Evolutionary conservation across 2,888 invertebrate species (phyloP), one percentile per base, ranked within the genome.

Genomic region (Drosophila maculinotata): DNA sequence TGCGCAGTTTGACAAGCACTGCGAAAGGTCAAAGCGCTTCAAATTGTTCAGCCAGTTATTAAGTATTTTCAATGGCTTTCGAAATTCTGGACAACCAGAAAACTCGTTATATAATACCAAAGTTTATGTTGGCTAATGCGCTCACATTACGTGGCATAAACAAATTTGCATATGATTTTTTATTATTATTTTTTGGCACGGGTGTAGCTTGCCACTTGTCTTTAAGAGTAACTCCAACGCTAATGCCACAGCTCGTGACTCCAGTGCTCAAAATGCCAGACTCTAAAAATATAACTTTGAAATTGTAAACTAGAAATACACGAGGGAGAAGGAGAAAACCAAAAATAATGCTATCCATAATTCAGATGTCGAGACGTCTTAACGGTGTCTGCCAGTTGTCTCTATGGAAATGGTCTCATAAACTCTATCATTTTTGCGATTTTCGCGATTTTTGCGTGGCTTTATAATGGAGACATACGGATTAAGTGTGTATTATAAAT

Each of bases 81-180:
- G 25, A 69, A 68, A 63, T 60, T 36, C 54, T 10, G 17, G 30
- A 47, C 6, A 51, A 33, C 10, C 45, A 36, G 25, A 33, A 57
- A 68, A 54, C 60, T 38, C 23, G 53, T 65, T 60, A 42, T 51
- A 42, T 84, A 79, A 84, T 84, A 66, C 76, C 85, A 79, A 84
- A 85, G 69, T 79, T 82, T 72, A 79, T 81, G 68, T 23, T 58
- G 58, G 31, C 42, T 57, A 69, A 56, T 56, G 69, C 59, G 60
- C 62, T 69, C 79, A 67, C 53, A 80, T 79, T 76, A 69, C 47
- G 44, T 58, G 54, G 63, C 74, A 75, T 67, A 73, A 48, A 53
- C 67, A 68, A 76, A 84, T 84, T 84, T 84, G 82, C 82, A 87
- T 84, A 73, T 76, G 69, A 64, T 58, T 44, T 66, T 65, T 58